A percentile compares a stretch with the other conserved stretches of the same genome.
Conservation (phyloP, 2,888 invertebrate species). For the Aproaerema taeniolella region DNA sequence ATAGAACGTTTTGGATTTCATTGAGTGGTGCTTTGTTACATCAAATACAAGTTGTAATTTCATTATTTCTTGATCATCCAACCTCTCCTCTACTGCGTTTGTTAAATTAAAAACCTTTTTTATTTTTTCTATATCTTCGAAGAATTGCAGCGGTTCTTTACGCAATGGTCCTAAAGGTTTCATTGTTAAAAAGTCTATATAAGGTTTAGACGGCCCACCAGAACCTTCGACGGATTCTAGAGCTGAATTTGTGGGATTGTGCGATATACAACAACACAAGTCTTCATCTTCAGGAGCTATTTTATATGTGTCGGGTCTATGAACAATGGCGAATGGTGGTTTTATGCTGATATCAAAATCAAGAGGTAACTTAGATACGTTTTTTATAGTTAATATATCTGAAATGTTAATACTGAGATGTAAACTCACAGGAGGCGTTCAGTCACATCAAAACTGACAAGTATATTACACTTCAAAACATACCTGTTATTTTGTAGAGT, state of each 20-base stretch:
- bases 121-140: slow-evolving; percentile 63
- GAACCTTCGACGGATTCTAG: slow-evolving; percentile 39
- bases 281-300: slow-evolving; percentile 44
- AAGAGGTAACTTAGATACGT: slow-evolving; percentile 70
- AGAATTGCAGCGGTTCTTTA: slow-evolving; percentile 51
- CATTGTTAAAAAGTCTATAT: slow-evolving; percentile 55
- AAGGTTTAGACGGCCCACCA: slow-evolving; percentile 37
- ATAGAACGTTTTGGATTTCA: slow-evolving; percentile 56
- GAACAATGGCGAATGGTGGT: slow-evolving; percentile 68
- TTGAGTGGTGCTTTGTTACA: slow-evolving; percentile 53
- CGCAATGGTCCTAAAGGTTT: slow-evolving; percentile 51
- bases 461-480: neutral
- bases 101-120: slow-evolving; percentile 63
- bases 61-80: slow-evolving; percentile 64
- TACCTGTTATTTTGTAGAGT: slow-evolving; percentile 65
- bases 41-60: slow-evolving; percentile 65
- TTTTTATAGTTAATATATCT: slow-evolving; percentile 75
- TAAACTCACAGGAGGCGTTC: neutral
- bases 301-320: slow-evolving; percentile 54
- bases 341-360: slow-evolving; percentile 62
- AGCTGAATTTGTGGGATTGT: slow-evolving; percentile 52
- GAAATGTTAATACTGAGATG: slow-evolving; percentile 23
- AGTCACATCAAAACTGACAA: neutral
- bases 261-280: slow-evolving; percentile 57
- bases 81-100: slow-evolving; percentile 47